phyloP scores from a whole-genome alignment of 2,113 vertebrate species.

The Zingel zingel region DNA sequence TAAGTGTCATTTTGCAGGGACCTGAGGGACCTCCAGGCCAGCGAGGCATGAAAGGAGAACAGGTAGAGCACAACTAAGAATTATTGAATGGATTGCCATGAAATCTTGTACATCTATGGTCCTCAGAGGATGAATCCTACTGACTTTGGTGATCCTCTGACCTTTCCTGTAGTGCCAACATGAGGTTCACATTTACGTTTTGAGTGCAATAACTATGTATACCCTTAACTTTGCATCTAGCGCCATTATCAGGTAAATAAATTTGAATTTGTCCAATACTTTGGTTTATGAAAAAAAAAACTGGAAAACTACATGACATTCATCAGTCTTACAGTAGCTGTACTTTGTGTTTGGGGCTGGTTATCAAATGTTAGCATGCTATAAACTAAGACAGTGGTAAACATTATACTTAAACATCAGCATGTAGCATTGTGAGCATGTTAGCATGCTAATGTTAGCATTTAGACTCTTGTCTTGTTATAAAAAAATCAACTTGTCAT shows the following conservation, averaged over 20 bases:
- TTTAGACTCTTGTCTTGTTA: neutral
- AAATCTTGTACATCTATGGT: neutral
- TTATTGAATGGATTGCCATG: neutral
- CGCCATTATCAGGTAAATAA: neutral
- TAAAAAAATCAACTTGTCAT: neutral
- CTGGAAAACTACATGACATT: neutral
- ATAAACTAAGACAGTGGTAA: neutral
- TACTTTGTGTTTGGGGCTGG: neutral
- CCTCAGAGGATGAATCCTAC: neutral
- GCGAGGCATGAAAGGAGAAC: constrained; percentile 84
- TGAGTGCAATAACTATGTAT: neutral
- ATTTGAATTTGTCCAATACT: neutral
- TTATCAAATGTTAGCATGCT: neutral
- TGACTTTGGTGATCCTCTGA: too few species aligned
- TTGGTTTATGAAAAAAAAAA: neutral
- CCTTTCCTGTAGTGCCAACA: neutral
- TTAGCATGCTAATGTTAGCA: neutral
- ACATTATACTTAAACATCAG: neutral
- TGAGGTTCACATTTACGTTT: neutral
- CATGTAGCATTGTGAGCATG: neutral
- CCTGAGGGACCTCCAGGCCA: constrained; percentile 80
- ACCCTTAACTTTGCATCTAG: neutral
- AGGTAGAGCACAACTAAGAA: constrained; percentile 76
- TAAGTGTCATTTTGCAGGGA: constrained; percentile 73
- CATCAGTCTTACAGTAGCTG: neutral